These are phyloP conservation scores for Leptinotarsa defecta DNA, from an alignment of 1,140 invertebrate genomes.

Conservation along the genomic window DNA sequence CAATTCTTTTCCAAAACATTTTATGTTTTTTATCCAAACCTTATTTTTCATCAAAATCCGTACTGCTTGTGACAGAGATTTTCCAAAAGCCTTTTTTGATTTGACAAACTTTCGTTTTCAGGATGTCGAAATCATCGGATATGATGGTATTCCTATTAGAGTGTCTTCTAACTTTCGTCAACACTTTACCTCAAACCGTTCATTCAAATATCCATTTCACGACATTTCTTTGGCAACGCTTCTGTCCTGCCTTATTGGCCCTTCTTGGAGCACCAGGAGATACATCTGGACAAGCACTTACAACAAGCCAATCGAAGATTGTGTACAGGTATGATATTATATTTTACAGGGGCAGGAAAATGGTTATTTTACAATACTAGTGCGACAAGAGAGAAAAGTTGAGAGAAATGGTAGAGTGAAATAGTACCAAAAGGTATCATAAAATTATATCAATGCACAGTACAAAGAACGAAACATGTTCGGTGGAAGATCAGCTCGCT, in stretches of 20 bases:
- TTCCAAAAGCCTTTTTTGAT: not conserved
- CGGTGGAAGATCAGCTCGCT: no score
- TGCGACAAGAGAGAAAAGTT: no score
- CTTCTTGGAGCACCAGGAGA: conserved; percentile 78
- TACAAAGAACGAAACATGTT: no score
- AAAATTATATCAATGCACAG: no score
- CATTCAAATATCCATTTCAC: conserved; percentile 82
- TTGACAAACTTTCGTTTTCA: conserved; percentile 50
- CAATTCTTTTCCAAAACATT: no score
- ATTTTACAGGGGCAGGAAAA: not conserved
- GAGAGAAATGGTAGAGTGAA: no score
- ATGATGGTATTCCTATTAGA: conserved; percentile 80
- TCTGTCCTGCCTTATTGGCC: conserved; percentile 85
- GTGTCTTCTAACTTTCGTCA: conserved; percentile 82
- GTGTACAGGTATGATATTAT: conserved; percentile 73
- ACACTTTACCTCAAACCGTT: conserved; percentile 78
- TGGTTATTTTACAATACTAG: no score
- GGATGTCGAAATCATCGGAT: conserved; percentile 64
- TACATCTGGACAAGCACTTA: conserved; percentile 73
- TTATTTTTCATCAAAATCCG: no score
- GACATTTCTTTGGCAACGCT: conserved; percentile 87
- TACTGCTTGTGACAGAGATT: no score
- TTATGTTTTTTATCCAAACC: no score
- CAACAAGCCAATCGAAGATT: conserved; percentile 79
- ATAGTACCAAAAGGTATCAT: no score